Evolutionary conservation across 2,797 vertebrate genomes (phyloP).

Genomic region (Sebastes goodei): DNA sequence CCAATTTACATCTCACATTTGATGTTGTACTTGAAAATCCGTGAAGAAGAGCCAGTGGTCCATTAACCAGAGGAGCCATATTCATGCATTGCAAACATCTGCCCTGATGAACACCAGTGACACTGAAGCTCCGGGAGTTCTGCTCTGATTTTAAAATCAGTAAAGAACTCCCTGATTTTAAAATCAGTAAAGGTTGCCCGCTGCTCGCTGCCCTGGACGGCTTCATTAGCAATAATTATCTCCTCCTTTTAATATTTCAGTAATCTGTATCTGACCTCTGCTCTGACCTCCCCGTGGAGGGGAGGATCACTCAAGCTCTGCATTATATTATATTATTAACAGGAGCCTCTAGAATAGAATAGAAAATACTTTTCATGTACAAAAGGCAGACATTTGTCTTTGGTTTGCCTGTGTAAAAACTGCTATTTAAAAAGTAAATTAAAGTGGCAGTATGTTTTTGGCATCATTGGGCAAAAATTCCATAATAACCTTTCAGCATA

Average conservation of each 20-base stretch:
- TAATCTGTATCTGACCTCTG: conserved; percentile 1
- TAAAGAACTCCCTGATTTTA: neutral
- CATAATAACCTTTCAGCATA: no score
- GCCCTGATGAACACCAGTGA: neutral
- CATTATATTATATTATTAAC: conserved; percentile 14
- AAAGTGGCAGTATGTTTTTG: no score
- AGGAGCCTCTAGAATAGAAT: neutral
- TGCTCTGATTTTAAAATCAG: conserved; percentile 1
- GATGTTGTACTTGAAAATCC: neutral
- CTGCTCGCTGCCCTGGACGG: neutral
- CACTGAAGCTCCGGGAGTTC: neutral
- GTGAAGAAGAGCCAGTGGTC: neutral
- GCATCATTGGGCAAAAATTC: no score
- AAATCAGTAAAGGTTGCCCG: neutral
- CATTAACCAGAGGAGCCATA: neutral
- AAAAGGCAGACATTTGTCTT: no score
- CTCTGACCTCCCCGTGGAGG: conserved; percentile 14
- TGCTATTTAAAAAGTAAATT: no score
- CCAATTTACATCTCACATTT: neutral
- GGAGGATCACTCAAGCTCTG: conserved; percentile 16
- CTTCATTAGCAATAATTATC: conserved; percentile 8
- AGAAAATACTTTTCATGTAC: no score
- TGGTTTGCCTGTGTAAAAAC: rapidly evolving
- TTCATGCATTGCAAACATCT: neutral
- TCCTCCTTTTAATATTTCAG: conserved; percentile 16